A percentile compares a stretch with the other conserved stretches of the same genome.
phyloP scores from a whole-genome alignment of 1,140 invertebrate species.

The Macrostomum lignano region DNA sequence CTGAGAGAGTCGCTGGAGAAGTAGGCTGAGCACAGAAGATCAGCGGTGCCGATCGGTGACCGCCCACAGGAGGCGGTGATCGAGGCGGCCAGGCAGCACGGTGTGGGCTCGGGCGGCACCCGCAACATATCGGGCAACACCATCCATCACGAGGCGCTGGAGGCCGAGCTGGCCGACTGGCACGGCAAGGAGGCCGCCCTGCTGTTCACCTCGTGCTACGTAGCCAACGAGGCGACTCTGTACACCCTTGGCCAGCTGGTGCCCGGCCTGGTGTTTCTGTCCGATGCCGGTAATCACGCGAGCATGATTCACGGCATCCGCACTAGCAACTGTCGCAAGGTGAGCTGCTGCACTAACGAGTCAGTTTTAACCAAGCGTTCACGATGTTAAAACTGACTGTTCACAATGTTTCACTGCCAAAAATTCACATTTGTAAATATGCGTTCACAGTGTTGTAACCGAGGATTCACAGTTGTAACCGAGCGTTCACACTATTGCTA shows the following conservation, averaged over 20 bases:
- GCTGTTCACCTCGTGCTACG: slow-evolving; percentile 80
- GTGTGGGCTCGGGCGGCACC: slow-evolving; percentile 75
- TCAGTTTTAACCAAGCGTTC: too few relatives aligned
- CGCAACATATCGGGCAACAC: slow-evolving; percentile 90
- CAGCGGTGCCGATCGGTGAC: too few relatives aligned
- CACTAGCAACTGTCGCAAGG: slow-evolving; percentile 59
- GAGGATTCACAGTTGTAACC: too few relatives aligned
- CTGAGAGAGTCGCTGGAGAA: too few relatives aligned
- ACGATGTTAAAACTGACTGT: too few relatives aligned
- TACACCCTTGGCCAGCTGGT: slow-evolving; percentile 60
- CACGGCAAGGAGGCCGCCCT: slow-evolving; percentile 73
- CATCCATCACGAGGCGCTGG: slow-evolving; percentile 56
- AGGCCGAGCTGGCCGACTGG: slow-evolving; percentile 48
- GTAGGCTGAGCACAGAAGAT: too few relatives aligned
- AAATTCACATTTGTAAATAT: too few relatives aligned
- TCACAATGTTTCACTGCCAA: too few relatives aligned
- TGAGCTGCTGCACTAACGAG: too few relatives aligned
- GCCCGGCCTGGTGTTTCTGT: slow-evolving; percentile 71
- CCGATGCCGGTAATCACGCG: slow-evolving; percentile 88
- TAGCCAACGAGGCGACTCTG: slow-evolving; percentile 83
- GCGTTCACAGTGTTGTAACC: too few relatives aligned
- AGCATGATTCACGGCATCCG: slow-evolving; percentile 92
- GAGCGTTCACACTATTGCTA: too few relatives aligned
- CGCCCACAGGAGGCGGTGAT: too few relatives aligned
- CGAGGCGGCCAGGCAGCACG: slow-evolving; percentile 59